Percentiles rank a stretch among this genome's conserved stretches.
Evolutionary conservation across 2,888 invertebrate species (phyloP).

Genomic region (Charanyca ferruginea): DNA sequence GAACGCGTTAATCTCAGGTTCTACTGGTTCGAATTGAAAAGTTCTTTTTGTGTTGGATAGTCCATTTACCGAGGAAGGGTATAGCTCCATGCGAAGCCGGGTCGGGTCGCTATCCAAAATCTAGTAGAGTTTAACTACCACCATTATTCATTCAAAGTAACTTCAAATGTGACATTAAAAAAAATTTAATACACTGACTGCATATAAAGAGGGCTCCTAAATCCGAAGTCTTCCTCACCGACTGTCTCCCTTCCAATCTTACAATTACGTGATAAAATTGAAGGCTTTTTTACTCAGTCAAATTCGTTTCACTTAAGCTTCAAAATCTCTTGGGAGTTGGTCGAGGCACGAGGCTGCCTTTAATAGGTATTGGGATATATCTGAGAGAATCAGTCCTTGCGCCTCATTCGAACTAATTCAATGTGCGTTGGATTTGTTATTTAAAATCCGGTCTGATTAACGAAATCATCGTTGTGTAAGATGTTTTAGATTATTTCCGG

Average conservation of each 20-base stretch:
- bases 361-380: conserved; percentile 73
- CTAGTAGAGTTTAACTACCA: conserved; percentile 17
- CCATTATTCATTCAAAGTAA: conserved; percentile 32
- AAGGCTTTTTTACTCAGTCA: conserved; percentile 77
- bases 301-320: conserved; percentile 80
- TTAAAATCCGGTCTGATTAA: conserved; percentile 48
- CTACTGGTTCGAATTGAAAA: no score
- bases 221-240: conserved; percentile 57
- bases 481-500: neutral
- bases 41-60: no score
- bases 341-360: conserved; percentile 66
- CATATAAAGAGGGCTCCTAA: conserved; percentile 52
- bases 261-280: conserved; percentile 83
- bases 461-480: conserved; percentile 7
- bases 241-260: conserved; percentile 66
- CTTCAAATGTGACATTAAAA: conserved; percentile 49
- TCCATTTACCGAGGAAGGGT: no score
- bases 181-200: conserved; percentile 57
- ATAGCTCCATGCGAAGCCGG: no score
- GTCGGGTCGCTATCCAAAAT: no score
- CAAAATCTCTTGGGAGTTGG: conserved; percentile 70
- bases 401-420: conserved; percentile 66
- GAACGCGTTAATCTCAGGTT: no score
- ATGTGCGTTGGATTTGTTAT: conserved; percentile 66
- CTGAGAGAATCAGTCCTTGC: conserved; percentile 65